Evolutionary conservation across 2,113 vertebrate species (phyloP).

Genomic region (Gobio gobio): DNA sequence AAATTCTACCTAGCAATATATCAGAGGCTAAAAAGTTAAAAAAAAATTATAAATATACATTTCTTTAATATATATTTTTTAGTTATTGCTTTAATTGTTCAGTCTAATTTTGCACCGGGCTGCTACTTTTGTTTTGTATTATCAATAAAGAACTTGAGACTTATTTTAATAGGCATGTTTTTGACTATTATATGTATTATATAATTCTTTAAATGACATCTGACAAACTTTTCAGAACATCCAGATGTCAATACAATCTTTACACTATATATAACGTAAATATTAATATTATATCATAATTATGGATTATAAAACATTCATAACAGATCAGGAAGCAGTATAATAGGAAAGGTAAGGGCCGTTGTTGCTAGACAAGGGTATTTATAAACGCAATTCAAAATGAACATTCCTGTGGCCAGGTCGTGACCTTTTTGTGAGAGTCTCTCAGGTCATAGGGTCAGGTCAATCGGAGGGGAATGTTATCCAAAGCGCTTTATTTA

Average conservation of each 20-base stretch:
- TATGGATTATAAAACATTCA: neutral
- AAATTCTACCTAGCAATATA: too few species aligned
- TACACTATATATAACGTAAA: too few species aligned
- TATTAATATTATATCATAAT: neutral
- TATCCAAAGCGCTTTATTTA: constrained; percentile 74
- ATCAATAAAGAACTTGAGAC: neutral
- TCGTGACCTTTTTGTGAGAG: constrained; percentile 69
- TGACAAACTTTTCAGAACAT: too few species aligned
- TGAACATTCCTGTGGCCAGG: constrained; percentile 57
- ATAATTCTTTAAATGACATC: too few species aligned
- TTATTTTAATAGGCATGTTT: too few species aligned
- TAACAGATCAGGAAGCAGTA: neutral
- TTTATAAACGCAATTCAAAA: constrained; percentile 49
- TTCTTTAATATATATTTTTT: too few species aligned
- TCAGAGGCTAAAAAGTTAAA: too few species aligned
- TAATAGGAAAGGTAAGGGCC: constrained; percentile 1
- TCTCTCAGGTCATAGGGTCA: constrained; percentile 68
- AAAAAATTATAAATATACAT: too few species aligned
- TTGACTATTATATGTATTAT: too few species aligned
- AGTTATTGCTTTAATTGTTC: too few species aligned
- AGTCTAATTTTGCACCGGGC: too few species aligned
- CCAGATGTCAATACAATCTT: too few species aligned
- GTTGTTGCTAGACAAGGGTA: neutral
- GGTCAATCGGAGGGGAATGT: constrained; percentile 75
- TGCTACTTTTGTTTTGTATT: neutral